Conservation (phyloP, 1,140 invertebrate species). For the Cataglyphis hispanica region DNA sequence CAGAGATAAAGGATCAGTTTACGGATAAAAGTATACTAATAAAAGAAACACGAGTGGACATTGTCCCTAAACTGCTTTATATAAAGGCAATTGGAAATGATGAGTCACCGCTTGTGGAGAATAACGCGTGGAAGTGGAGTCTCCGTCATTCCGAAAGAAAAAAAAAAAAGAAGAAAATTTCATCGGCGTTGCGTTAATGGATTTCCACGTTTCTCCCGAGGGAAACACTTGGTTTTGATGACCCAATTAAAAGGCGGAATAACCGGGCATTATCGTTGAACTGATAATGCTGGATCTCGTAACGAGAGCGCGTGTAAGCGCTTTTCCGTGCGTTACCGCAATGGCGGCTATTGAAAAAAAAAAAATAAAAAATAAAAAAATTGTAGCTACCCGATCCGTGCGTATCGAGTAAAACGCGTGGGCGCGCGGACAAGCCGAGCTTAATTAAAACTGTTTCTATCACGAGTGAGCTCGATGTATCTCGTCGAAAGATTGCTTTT, state of each 20-base stretch:
- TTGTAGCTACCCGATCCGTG: conserved; percentile 31
- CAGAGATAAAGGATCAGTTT: background rate
- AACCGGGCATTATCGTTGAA: conserved; percentile 57
- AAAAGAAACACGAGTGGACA: background rate
- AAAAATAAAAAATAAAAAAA: conserved; percentile 20
- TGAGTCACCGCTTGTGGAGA: conserved; percentile 8
- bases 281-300: conserved; percentile 51
- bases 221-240: conserved; percentile 62
- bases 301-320: conserved; percentile 53
- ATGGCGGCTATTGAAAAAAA: conserved; percentile 31
- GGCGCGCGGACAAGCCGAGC: background rate
- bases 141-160: background rate
- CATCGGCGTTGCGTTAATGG: conserved; percentile 50
- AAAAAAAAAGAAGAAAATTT: conserved; percentile 17
- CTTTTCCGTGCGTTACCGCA: conserved; percentile 47
- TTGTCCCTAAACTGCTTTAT: background rate
- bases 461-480: conserved; percentile 29
- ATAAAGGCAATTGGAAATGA: conserved; percentile 29
- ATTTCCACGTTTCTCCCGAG: conserved; percentile 53
- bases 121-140: conserved; percentile 2
- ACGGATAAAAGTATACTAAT: background rate
- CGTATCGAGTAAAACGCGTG: conserved; percentile 13
- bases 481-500: conserved; percentile 32
- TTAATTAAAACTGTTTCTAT: conserved; percentile 62
- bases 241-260: conserved; percentile 60